These are phyloP conservation scores for Ambastaia sidthimunki DNA, from an alignment of 2,797 vertebrate genomes.

Conservation along the genomic window DNA sequence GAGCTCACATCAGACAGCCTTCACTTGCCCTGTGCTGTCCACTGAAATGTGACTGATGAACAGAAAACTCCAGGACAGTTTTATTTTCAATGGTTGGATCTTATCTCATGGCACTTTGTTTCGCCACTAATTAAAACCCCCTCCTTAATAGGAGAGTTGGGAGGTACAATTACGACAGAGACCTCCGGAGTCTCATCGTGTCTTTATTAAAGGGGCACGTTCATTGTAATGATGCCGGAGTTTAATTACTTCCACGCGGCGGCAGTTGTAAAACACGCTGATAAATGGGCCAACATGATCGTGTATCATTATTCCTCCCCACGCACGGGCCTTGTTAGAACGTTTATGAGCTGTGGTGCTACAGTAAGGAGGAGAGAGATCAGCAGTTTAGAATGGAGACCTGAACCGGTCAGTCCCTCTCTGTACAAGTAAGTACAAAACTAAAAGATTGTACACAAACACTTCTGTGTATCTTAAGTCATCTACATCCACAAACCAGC, in stretches of 20 bases:
- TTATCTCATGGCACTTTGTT: slow-evolving; percentile 76
- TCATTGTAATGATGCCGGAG: slow-evolving; percentile 98
- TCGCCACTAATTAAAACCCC: slow-evolving; percentile 92
- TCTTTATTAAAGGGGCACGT: slow-evolving; percentile 98
- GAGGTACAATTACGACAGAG: slow-evolving; percentile 91
- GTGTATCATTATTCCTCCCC: slow-evolving; percentile 83
- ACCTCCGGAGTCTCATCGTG: slow-evolving; percentile 97
- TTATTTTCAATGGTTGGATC: slow-evolving; percentile 35
- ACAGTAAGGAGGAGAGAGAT: slow-evolving; percentile 65
- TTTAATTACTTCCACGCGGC: slow-evolving; percentile 99
- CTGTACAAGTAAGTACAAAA: slow-evolving; percentile 11
- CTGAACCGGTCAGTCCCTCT: slow-evolving; percentile 2
- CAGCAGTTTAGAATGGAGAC: slow-evolving; percentile 51
- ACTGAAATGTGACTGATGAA: slow-evolving; percentile 27
- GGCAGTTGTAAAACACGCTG: slow-evolving; percentile 98
- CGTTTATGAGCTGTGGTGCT: slow-evolving; percentile 62
- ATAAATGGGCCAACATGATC: slow-evolving; percentile 98
- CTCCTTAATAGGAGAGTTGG: slow-evolving; percentile 84
- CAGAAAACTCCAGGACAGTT: slow-evolving; percentile 46
- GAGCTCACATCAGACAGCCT: slow-evolving; percentile 34
- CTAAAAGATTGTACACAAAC: slow-evolving; percentile 47
- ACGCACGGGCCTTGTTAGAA: slow-evolving; percentile 59
- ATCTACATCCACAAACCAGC: too few species aligned
- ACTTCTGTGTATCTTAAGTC: neutral
- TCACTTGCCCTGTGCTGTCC: slow-evolving; percentile 26